Conservation (phyloP, 2,888 invertebrate genomes). For the Agriotes lineatus region DNA sequence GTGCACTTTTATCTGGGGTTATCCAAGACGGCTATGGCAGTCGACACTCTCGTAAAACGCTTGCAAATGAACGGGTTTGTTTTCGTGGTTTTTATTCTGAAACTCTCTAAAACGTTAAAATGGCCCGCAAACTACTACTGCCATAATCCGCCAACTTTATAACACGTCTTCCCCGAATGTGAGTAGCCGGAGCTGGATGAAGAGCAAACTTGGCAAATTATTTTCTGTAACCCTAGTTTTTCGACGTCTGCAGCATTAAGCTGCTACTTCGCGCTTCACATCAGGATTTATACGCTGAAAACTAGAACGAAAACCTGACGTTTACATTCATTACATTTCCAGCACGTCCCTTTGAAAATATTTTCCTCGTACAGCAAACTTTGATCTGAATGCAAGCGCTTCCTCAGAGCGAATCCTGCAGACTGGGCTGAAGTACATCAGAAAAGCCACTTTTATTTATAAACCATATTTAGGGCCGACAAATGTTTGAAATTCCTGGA, state of each 20-base stretch:
- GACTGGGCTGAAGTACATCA: not conserved
- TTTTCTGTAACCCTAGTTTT: constrained; percentile 8
- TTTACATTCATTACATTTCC: not conserved
- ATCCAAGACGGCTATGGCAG: too few species aligned
- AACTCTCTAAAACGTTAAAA: not conserved
- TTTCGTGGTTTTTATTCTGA: not conserved
- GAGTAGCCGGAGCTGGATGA: constrained; percentile 17
- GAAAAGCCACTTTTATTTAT: constrained; percentile 7
- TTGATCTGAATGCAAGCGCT: not conserved
- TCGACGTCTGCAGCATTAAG: constrained; percentile 7
- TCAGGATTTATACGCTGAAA: not conserved
- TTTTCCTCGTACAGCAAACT: not conserved
- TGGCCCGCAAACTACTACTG: not conserved
- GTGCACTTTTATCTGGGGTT: too few species aligned
- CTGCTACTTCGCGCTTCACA: not conserved
- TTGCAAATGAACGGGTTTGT: too few species aligned
- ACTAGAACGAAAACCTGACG: not conserved
- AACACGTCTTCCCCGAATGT: not conserved
- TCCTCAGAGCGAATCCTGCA: not conserved
- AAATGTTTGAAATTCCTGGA: constrained; percentile 22
- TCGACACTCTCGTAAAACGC: too few species aligned
- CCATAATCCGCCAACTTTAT: not conserved
- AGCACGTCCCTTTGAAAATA: not conserved
- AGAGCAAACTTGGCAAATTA: constrained; percentile 27
- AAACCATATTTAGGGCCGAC: constrained; percentile 13